Conservation (phyloP, 2,888 invertebrate genomes). For the Bellardia pandia region DNA sequence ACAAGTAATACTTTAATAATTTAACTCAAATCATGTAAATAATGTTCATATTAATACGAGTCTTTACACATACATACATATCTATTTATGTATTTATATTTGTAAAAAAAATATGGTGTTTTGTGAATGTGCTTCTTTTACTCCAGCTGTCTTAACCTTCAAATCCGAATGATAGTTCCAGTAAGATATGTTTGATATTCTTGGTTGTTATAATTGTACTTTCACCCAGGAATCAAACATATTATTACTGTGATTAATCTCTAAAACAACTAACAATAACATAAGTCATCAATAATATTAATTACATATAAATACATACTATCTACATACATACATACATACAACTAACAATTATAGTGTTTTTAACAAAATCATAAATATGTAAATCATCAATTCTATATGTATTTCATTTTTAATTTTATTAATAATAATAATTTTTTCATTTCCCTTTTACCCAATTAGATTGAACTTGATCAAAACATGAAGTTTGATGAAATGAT, state of each 20-base stretch:
- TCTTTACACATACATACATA: neutral
- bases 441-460: conserved; percentile 32
- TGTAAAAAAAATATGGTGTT: conserved; percentile 36
- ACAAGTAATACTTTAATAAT: neutral
- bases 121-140: conserved; percentile 73
- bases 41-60: neutral
- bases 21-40: conserved; percentile 43
- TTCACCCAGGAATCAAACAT: conserved; percentile 99
- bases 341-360: conserved; percentile 32
- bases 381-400: neutral
- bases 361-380: neutral
- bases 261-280: conserved; percentile 67
- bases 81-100: neutral
- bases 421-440: neutral
- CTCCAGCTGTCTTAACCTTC: conserved; percentile 32
- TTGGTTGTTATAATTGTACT: conserved; percentile 94
- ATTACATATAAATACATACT: neutral
- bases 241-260: conserved; percentile 91
- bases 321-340: neutral
- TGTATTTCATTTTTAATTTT: neutral
- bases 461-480: conserved; percentile 89
- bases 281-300: conserved; percentile 25
- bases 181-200: conserved; percentile 99
- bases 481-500: conserved; percentile 99
- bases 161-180: conserved; percentile 84